Evolutionary conservation across 1,140 invertebrate species (phyloP).

Genomic region (Diabrotica virgifera): DNA sequence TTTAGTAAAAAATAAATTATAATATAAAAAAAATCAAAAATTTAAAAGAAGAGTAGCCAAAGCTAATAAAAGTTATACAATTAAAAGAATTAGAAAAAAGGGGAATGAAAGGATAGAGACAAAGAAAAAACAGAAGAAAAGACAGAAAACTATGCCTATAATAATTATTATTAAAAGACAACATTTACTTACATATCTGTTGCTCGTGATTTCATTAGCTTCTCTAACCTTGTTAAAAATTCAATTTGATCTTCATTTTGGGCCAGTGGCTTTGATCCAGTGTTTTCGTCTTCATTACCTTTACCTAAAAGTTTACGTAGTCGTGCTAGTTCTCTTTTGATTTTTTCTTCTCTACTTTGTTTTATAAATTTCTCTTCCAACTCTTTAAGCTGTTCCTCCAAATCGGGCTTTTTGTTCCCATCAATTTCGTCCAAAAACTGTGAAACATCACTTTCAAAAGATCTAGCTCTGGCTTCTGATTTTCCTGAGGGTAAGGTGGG

Average conservation of each 20-base stretch:
- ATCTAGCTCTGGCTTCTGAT: conserved; percentile 9
- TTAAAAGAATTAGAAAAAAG: too few species aligned
- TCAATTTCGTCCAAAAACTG: conserved; percentile 15
- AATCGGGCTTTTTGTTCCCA: conserved; percentile 17
- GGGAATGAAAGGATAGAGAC: too few species aligned
- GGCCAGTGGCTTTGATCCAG: background rate
- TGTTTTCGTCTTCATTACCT: too few species aligned
- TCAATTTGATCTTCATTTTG: conserved; percentile 10
- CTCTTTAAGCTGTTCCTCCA: conserved; percentile 19
- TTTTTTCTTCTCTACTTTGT: conserved; percentile 27
- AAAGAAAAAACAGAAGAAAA: too few species aligned
- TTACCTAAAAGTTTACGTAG: background rate
- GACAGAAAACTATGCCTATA: too few species aligned
- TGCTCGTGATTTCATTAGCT: conserved; percentile 30
- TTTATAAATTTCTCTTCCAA: conserved; percentile 26
- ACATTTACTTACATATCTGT: conserved; percentile 14
- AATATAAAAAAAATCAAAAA: too few species aligned
- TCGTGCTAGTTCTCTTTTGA: conserved; percentile 25
- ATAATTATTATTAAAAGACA: too few species aligned
- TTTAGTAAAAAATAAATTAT: too few species aligned
- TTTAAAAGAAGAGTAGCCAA: too few species aligned
- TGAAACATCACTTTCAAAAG: background rate
- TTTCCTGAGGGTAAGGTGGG: background rate
- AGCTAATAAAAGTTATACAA: too few species aligned
- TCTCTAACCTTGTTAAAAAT: conserved; percentile 5